These are phyloP conservation scores for Ligdia adustata DNA, from an alignment of 2,888 invertebrate species.

Conservation along the genomic window DNA sequence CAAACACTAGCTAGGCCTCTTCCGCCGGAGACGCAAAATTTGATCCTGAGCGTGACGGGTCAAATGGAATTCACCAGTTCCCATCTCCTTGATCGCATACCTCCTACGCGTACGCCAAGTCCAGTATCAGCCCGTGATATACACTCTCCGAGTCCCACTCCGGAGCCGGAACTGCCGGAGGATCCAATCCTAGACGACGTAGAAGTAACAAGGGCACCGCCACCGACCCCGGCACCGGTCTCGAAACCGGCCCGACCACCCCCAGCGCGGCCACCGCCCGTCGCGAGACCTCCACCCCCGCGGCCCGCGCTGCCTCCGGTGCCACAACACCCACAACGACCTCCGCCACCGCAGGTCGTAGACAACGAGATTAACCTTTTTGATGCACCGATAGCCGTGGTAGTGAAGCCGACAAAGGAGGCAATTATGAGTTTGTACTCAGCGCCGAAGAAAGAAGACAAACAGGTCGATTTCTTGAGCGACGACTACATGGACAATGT, in stretches of 20 bases:
- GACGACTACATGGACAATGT: slow-evolving; percentile 79
- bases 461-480: slow-evolving; percentile 83
- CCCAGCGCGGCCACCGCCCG: slow-evolving; percentile 62
- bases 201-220: slow-evolving; percentile 50
- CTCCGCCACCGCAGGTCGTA: slow-evolving; percentile 43
- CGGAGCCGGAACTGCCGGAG: slow-evolving; percentile 76
- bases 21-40: slow-evolving; percentile 92
- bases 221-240: slow-evolving; percentile 51
- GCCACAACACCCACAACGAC: slow-evolving; percentile 54
- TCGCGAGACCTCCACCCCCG: slow-evolving; percentile 76
- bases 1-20: slow-evolving; percentile 84
- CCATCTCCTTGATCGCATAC: slow-evolving; percentile 91
- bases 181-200: slow-evolving; percentile 49
- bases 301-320: slow-evolving; percentile 77
- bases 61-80: slow-evolving; percentile 95
- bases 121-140: slow-evolving; percentile 92
- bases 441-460: slow-evolving; percentile 67
- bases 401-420: slow-evolving; percentile 81
- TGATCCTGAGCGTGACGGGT: slow-evolving; percentile 93
- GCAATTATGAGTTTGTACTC: slow-evolving; percentile 85
- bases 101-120: slow-evolving; percentile 93
- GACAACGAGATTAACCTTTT: slow-evolving; percentile 83
- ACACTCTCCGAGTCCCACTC: slow-evolving; percentile 94
- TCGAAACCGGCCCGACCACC: slow-evolving; percentile 31
- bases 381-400: slow-evolving; percentile 81